Conservation (phyloP, 1,140 invertebrate genomes). For the Aphelenchoides fujianensis region DNA sequence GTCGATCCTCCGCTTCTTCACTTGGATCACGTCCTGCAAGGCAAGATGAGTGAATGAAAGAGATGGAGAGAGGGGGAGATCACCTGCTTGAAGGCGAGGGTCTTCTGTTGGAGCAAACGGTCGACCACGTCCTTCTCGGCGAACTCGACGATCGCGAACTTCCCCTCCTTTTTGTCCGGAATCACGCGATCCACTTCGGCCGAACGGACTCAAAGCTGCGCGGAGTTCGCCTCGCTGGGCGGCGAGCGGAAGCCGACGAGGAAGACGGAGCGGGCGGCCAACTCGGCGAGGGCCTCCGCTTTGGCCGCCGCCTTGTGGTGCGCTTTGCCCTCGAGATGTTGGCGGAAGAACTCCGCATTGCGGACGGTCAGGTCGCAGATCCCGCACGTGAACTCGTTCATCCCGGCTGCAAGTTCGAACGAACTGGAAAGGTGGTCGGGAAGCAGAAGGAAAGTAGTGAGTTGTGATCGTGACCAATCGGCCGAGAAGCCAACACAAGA, state of each 20-base stretch:
- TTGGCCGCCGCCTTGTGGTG: conserved; percentile 19
- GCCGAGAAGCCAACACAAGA: no score
- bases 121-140: conserved; percentile 16
- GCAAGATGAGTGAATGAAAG: neutral
- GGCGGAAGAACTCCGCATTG: conserved; percentile 11
- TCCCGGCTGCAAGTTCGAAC: neutral
- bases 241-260: conserved; percentile 25
- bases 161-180: conserved; percentile 25
- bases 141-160: conserved; percentile 40
- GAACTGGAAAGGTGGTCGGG: no score
- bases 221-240: conserved; percentile 8
- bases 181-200: conserved; percentile 32
- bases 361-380: conserved; percentile 25
- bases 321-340: conserved; percentile 26
- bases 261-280: conserved; percentile 38
- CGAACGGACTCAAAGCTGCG: conserved; percentile 23
- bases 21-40: neutral
- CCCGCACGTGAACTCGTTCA: conserved; percentile 29
- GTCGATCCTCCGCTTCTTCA: conserved; percentile 3
- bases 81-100: no score
- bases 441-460: no score
- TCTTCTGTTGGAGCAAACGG: conserved; percentile 17
- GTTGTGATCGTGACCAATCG: no score
- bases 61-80: no score
- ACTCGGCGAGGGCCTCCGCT: neutral